Evolutionary conservation across 2,113 vertebrate species (phyloP), one percentile per base, ranked within the genome.

Genomic region (Caretta caretta): DNA sequence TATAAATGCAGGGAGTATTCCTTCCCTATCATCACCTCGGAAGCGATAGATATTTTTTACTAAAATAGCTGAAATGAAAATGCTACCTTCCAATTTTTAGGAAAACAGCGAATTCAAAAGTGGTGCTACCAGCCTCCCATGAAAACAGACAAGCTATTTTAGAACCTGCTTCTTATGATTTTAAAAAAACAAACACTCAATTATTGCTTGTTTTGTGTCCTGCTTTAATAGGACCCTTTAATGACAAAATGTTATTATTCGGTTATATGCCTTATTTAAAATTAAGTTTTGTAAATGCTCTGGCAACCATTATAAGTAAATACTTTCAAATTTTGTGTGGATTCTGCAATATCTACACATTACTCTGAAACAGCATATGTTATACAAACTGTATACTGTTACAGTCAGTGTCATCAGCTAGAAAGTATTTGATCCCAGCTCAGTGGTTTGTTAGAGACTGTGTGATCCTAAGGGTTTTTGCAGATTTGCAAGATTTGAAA

Each of bases 351-450:
- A 59, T 3, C 59, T 35, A 27, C 48, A 84, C 42, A 10, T 84
- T 88, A 84, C 49, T 35, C 8, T 69, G 50, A 6, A 93, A 29
- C 29, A 29, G 49, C 1, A 76, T 78, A 89, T 1, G 0, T 57
- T 86, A 49, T 29, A 56, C 16, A 2, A 56, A 20, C 27, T 72
- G 11, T 84, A 29, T 35, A 49, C 9, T 92, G 31, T 48, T 62
- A 76, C 8, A 82, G 54, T 48, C n/a, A 86, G 1, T 46, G n/a
- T 78, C 80, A 49, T 80, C 72, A 80, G 11, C 72, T 93, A 50
- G 48, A 11, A 97, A 86, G 17, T 14, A 4, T 85, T 81, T 94
- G 87, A 93, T 93, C 56, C 78, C 35, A 49, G 24, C 31, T 87
- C 85, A 88, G 6, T 72, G 72, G 20, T 80, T 94, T 93, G 42